These are phyloP conservation scores for Pelmatolapia mariae DNA, from an alignment of 2,113 vertebrate species.

Conservation along the genomic window DNA sequence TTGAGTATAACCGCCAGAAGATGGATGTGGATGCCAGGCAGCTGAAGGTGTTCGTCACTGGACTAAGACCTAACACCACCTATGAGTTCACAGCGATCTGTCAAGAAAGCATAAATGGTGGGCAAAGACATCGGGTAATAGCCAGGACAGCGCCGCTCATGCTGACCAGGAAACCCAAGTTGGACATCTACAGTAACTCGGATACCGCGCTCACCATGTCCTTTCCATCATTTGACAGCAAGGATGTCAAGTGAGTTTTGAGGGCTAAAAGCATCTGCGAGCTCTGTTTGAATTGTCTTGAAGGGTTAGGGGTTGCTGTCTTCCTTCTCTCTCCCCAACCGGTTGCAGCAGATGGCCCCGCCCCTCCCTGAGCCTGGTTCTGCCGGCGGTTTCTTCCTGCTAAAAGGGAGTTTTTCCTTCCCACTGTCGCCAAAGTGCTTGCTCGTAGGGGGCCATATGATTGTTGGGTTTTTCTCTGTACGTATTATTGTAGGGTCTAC, in stretches of 20 bases:
- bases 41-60: slow-evolving; percentile 85
- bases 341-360: neutral
- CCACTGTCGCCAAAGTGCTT: neutral
- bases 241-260: slow-evolving; percentile 82
- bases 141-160: slow-evolving; percentile 86
- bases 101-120: slow-evolving; percentile 81
- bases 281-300: neutral
- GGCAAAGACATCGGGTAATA: slow-evolving; percentile 82
- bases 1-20: slow-evolving; percentile 88
- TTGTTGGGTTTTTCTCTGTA: neutral
- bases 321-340: neutral
- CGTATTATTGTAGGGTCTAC: neutral
- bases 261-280: neutral
- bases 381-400: neutral
- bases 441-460: neutral
- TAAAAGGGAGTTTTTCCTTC: neutral
- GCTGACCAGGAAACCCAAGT: slow-evolving; percentile 80
- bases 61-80: slow-evolving; percentile 83
- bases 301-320: neutral
- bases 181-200: slow-evolving; percentile 78
- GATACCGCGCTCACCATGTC: slow-evolving; percentile 83
- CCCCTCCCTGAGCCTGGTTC: neutral
- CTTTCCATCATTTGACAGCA: slow-evolving; percentile 78
- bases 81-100: slow-evolving; percentile 89
- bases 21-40: slow-evolving; percentile 86